A percentile compares a stretch with the other conserved stretches of the same genome.
phyloP scores from a whole-genome alignment of 1,140 invertebrate species.

The Ladona fulva region DNA sequence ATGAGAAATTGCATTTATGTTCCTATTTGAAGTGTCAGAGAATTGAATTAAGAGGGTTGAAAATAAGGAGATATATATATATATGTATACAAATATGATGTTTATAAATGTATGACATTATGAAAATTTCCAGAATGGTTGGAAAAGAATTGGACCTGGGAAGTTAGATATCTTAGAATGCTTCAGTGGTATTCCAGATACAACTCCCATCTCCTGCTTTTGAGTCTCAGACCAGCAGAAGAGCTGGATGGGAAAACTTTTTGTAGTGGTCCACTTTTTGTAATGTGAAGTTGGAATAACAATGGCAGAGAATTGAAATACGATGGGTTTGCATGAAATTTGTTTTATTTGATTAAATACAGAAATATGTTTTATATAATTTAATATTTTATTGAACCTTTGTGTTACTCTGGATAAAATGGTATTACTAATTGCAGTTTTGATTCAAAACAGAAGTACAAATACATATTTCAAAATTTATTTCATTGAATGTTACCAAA shows the following conservation, averaged over 20 bases:
- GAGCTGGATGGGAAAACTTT: not conserved
- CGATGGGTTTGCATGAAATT: not conserved
- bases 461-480: constrained; percentile 11
- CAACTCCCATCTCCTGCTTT: too few species aligned
- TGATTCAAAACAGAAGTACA: constrained; percentile 7
- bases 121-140: not conserved
- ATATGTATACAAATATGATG: not conserved
- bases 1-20: not conserved
- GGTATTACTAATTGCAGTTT: not conserved
- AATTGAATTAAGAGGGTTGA: not conserved
- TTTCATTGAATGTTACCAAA: constrained; percentile 3
- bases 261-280: not conserved
- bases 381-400: constrained; percentile 11
- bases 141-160: not conserved
- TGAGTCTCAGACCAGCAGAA: too few species aligned
- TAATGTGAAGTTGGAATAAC: not conserved
- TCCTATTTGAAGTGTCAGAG: not conserved
- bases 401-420: constrained; percentile 10
- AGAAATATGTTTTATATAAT: not conserved
- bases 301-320: not conserved
- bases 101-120: not conserved
- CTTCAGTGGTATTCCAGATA: too few species aligned
- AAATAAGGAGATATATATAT: not conserved
- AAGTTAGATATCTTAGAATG: not conserved
- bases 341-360: constrained; percentile 7